Conservation (phyloP, 2,113 vertebrate genomes). For the Bujurquina vittata region DNA sequence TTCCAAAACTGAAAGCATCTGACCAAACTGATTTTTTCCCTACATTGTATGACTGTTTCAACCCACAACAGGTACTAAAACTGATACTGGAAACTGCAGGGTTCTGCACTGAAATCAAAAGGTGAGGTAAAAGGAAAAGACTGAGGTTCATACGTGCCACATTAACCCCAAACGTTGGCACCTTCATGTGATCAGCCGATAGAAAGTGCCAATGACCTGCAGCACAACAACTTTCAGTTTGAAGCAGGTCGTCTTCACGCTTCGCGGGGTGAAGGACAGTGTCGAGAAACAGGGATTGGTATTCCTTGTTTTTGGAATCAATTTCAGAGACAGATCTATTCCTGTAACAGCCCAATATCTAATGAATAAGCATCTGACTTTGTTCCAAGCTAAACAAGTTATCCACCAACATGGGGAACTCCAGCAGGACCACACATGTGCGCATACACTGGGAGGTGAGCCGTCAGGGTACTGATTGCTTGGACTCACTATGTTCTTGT, state of each 20-base stretch:
- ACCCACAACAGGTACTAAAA: not conserved
- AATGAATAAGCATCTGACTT: not conserved
- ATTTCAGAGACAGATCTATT: constrained; percentile 14
- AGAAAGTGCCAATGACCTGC: not conserved
- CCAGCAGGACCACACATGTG: not conserved
- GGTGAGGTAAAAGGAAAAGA: not conserved
- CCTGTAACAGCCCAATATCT: constrained; percentile 3
- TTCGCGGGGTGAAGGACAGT: not conserved
- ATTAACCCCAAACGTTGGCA: not conserved
- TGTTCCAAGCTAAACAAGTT: not conserved
- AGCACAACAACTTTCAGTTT: not conserved
- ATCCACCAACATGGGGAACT: not conserved
- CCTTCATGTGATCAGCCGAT: not conserved
- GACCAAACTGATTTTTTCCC: not conserved
- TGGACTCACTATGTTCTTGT: not conserved
- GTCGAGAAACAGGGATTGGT: not conserved
- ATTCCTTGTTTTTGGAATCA: not conserved
- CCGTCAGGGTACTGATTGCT: not conserved
- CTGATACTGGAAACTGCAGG: not conserved
- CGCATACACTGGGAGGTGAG: not conserved
- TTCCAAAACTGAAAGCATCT: not conserved
- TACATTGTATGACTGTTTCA: not conserved
- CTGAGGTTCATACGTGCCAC: not conserved
- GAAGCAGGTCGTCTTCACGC: not conserved
- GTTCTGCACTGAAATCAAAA: not conserved